Conservation (phyloP, 2,113 vertebrate species). For the Diglossa brunneiventris region DNA sequence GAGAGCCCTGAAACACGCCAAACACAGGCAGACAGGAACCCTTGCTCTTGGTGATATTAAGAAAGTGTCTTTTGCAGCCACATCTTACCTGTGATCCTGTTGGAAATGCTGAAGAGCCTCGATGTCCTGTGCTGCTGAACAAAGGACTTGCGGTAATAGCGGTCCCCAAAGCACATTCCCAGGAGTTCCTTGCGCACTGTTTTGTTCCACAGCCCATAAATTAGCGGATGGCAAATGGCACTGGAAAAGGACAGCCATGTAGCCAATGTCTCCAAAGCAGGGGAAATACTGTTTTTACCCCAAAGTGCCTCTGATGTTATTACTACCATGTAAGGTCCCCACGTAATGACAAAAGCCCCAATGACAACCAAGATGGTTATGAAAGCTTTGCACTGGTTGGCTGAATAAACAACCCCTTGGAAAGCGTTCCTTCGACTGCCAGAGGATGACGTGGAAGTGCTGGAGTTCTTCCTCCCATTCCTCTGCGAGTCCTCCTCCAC, state of each 20-base stretch:
- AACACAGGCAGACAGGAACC: background rate
- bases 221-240: slow-evolving; percentile 91
- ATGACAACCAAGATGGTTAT: slow-evolving; percentile 95
- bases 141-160: slow-evolving; percentile 92
- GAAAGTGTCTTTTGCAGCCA: background rate
- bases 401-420: slow-evolving; percentile 87
- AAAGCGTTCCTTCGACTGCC: slow-evolving; percentile 84
- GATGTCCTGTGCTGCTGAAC: slow-evolving; percentile 87
- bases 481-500: slow-evolving; percentile 80
- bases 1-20: background rate
- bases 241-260: slow-evolving; percentile 95
- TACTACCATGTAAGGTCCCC: slow-evolving; percentile 93
- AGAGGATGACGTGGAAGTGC: slow-evolving; percentile 89
- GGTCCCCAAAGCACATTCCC: slow-evolving; percentile 94
- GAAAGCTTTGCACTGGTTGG: slow-evolving; percentile 97
- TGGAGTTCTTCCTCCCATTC: slow-evolving; percentile 91
- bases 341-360: slow-evolving; percentile 89
- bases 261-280: slow-evolving; percentile 88
- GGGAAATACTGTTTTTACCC: slow-evolving; percentile 88
- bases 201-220: slow-evolving; percentile 99
- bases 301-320: slow-evolving; percentile 91
- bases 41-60: background rate
- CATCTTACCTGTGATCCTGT: slow-evolving; percentile 89
- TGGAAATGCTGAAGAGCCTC: slow-evolving; percentile 95
- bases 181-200: slow-evolving; percentile 95